Base-by-base conservation (phyloP, 2,888 invertebrate species). In the Meloe dianella region DNA sequence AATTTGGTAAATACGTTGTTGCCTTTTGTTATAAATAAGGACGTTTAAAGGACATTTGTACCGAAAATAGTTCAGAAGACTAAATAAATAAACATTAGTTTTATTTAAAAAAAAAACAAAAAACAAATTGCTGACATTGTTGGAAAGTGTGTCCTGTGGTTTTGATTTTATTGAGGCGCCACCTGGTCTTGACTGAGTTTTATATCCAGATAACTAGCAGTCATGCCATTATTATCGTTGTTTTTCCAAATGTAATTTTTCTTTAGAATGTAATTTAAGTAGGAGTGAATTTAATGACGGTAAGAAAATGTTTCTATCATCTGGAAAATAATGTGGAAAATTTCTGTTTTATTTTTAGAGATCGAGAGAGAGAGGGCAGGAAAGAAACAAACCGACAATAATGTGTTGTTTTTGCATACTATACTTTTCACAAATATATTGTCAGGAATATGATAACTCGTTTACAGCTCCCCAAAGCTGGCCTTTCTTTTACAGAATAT, bases 1-100 rank as follows among this genome's bases (percentile, higher is more conserved):
- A 71, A 66, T 70, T 67, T 67, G 61, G 66, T 72, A 73, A 71
- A 72, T 61, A 68, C 63, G 64, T 69, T 41, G 63, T 64, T 65
- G 68, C 60, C 47, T 58, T 32, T 10, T 35, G 35, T 58, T 30
- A 32, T n/a, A n/a, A 24, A 35, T 14, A 35, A 20, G 20, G 58
- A 30, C 47, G 5, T 30, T n/a, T 59, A n/a, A 24, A 35, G 35
- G 30, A 32, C n/a, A 38, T 22, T 20, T 20, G 8, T 22, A 35
- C 27, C 22, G 24, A 24, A 54, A 54, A 54, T 24, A 54, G 24
- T 54, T 20, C 6, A 5, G n/a, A 41, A 6, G 47, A 1, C 9
- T 22, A 22, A 24, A 54, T 12, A 47, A 47, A 20, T 9, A 1
- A 20, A 20, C 24, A 54, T 54, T 54, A 54, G 9, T 32, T 59